These are phyloP conservation scores for Echeneis naucrates DNA, from an alignment of 2,797 vertebrate genomes.

Conservation along the genomic window DNA sequence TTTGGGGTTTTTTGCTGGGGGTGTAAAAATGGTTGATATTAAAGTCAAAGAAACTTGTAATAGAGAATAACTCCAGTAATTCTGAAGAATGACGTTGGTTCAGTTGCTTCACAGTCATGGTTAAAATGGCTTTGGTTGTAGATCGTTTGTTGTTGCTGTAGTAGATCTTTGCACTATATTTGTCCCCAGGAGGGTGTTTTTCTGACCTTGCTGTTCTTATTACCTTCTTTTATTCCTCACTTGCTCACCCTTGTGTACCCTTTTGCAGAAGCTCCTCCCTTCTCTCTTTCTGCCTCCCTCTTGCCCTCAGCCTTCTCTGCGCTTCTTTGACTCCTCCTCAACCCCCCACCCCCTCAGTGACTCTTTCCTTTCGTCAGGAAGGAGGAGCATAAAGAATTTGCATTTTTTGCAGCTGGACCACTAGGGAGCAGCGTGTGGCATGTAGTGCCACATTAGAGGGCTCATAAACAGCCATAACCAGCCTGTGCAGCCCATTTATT, in stretches of 20 bases:
- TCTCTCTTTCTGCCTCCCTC: conserved; percentile 18
- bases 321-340: conserved; percentile 31
- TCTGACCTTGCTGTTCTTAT: conserved; percentile 57
- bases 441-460: conserved; percentile 67
- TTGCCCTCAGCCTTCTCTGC: background rate
- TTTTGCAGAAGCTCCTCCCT: conserved; percentile 32
- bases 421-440: conserved; percentile 82
- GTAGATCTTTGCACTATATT: conserved; percentile 40
- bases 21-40: background rate
- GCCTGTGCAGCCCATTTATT: conserved; percentile 48
- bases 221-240: conserved; percentile 31
- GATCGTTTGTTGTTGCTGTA: too few relatives aligned
- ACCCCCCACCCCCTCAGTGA: background rate
- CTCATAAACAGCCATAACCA: conserved; percentile 61
- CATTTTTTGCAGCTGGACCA: conserved; percentile 70
- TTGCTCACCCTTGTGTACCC: background rate
- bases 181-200: conserved; percentile 43
- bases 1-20: background rate
- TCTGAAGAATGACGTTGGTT: conserved; percentile 36
- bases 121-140: conserved; percentile 30
- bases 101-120: conserved; percentile 11
- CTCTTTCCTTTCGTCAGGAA: conserved; percentile 19
- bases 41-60: background rate
- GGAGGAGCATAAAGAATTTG: conserved; percentile 53
- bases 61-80: conserved; percentile 2